Evolutionary conservation across 2,888 invertebrate species (phyloP).

Genomic region (Brenthis hecate): DNA sequence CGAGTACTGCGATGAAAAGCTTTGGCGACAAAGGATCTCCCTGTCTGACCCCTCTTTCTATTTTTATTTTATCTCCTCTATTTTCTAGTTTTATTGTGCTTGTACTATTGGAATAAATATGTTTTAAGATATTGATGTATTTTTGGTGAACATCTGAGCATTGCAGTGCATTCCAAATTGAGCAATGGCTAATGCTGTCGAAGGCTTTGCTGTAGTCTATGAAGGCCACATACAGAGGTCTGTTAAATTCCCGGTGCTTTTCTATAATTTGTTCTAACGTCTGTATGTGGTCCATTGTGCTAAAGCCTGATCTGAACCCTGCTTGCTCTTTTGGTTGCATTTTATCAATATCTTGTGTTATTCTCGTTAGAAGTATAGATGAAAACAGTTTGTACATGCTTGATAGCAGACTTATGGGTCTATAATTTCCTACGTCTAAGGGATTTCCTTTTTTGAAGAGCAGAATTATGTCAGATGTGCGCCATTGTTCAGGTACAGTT

Average conservation of each 20-base stretch:
- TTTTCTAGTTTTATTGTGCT: no score
- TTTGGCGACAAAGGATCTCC: no score
- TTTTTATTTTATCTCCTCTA: no score
- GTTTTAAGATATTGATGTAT: no score
- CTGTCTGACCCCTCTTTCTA: no score
- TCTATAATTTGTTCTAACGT: no score
- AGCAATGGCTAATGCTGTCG: no score
- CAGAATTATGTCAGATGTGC: slow-evolving; percentile 7
- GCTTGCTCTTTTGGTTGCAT: background rate
- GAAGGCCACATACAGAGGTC: background rate
- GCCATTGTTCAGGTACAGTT: slow-evolving; percentile 20
- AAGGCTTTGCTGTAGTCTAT: background rate
- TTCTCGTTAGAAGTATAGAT: background rate
- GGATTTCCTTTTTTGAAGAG: slow-evolving; percentile 2
- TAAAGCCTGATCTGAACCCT: background rate
- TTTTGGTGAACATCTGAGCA: no score
- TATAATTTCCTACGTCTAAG: slow-evolving; percentile 2
- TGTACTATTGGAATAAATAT: no score
- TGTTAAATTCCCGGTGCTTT: background rate
- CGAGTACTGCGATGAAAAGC: background rate
- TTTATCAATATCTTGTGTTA: background rate
- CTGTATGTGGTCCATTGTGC: no score
- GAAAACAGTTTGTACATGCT: slow-evolving; percentile 2
- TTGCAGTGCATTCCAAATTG: no score
- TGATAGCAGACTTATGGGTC: slow-evolving; percentile 3